These are phyloP conservation scores for Lutraria lutraria DNA, from an alignment of 2,888 invertebrate genomes.

Conservation along the genomic window DNA sequence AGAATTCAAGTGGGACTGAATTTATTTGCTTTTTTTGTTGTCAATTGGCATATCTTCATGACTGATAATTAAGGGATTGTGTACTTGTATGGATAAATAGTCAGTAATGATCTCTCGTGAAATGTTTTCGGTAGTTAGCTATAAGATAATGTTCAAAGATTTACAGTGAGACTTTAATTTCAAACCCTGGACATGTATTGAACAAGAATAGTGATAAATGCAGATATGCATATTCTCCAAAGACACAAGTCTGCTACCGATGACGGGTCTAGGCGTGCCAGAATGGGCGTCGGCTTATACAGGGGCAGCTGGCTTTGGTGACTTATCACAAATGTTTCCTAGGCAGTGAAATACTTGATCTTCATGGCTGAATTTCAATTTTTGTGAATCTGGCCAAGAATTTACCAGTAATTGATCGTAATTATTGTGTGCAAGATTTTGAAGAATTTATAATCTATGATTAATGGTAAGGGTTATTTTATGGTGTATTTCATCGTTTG, in stretches of 20 bases:
- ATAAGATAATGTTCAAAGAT: too few relatives aligned
- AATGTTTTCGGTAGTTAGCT: too few relatives aligned
- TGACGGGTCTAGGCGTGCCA: constrained; percentile 87
- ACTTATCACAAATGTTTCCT: neutral
- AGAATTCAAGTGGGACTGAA: too few relatives aligned
- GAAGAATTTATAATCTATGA: neutral
- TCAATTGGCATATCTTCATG: too few relatives aligned
- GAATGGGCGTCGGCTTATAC: constrained; percentile 81
- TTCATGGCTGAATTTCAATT: neutral
- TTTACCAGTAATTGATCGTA: neutral
- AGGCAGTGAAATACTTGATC: neutral
- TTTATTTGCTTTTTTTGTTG: too few relatives aligned
- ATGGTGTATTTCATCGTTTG: too few relatives aligned
- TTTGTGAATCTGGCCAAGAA: neutral
- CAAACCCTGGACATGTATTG: neutral
- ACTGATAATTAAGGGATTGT: too few relatives aligned
- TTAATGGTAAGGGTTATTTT: too few relatives aligned
- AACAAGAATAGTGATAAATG: neutral
- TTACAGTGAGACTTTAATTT: too few relatives aligned
- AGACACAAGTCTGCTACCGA: constrained; percentile 88
- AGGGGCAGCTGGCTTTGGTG: constrained; percentile 73
- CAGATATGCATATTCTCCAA: constrained; percentile 32
- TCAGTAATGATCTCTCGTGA: too few relatives aligned
- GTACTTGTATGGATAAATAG: too few relatives aligned
- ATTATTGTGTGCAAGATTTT: neutral